phyloP scores from a whole-genome alignment of 2,888 invertebrate species.

The Caenorhabditis sinica region DNA sequence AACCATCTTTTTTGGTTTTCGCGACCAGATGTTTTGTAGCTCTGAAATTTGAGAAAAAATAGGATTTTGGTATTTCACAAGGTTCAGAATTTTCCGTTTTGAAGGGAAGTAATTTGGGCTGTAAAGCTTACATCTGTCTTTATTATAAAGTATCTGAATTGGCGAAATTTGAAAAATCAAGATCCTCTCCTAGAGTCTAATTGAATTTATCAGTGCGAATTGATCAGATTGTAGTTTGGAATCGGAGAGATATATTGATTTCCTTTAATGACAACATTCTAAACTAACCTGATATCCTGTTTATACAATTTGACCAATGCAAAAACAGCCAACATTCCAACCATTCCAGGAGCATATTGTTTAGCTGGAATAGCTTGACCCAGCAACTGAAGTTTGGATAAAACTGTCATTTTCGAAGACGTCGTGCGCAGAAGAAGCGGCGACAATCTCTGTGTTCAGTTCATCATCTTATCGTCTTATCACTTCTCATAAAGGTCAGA shows the following conservation, averaged over 20 bases:
- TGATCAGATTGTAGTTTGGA: slow-evolving; percentile 39
- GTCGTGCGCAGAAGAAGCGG: slow-evolving; percentile 1
- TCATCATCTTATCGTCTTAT: slow-evolving; percentile 53
- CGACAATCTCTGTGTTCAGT: slow-evolving; percentile 49
- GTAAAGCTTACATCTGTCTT: too few relatives aligned
- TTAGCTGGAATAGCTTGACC: slow-evolving; percentile 56
- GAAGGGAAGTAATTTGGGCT: too few relatives aligned
- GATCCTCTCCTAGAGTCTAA: not conserved
- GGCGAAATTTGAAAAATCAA: too few relatives aligned
- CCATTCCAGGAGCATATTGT: slow-evolving; percentile 73
- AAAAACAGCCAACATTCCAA: slow-evolving; percentile 71
- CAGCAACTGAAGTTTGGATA: slow-evolving; percentile 69
- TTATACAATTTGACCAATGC: slow-evolving; percentile 68
- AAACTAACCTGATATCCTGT: slow-evolving; percentile 60
- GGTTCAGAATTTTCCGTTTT: not conserved
- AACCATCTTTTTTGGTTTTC: slow-evolving; percentile 47
- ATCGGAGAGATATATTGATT: slow-evolving; percentile 11
- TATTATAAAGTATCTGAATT: not conserved
- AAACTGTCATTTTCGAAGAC: slow-evolving; percentile 63
- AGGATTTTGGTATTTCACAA: not conserved
- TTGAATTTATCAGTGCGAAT: not conserved
- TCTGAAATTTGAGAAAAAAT: slow-evolving; percentile 32
- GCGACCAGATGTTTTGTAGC: slow-evolving; percentile 51
- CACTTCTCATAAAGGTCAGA: slow-evolving; percentile 54
- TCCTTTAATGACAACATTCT: not conserved